Base-by-base conservation (phyloP, 2,888 invertebrate species). In the Andrena chrysosceles region DNA sequence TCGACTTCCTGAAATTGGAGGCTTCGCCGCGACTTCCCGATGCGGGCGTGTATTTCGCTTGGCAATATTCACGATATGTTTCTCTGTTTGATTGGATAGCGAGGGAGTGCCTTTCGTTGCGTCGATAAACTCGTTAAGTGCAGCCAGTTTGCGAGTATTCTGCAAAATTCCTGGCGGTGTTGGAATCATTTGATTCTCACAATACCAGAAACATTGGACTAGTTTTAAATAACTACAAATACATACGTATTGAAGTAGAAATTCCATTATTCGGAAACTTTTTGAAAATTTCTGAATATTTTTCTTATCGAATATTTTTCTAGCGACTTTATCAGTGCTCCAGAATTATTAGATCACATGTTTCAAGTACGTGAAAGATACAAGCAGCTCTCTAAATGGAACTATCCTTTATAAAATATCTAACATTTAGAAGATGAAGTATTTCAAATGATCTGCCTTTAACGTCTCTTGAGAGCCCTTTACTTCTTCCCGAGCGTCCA, bases 1-100 rank as follows among this genome's bases (percentile, higher is more conserved):
- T 72, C 82, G 73, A 74, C 79, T 80, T 70, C 82, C 56, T 66
- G 74, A 73, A 82, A 85, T 79, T 80, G 79, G 69, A 70, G 75
- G 69, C 72, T 70, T 54, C 68, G 60, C 68, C 54, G 63, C 63
- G 42, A 48, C 72, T 71, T 72, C 60, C 26, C 60, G 48, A 59
- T 63, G 66, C 75, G 20, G 60, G 20, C 26, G 7, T 54, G 26
- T 49, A 52, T 23, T 49, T 56, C 62, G 29, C 60, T 31, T 62
- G 74, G 26, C 67, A 26, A 74, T 62, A 71, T 35, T 42, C 23
- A 10, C 66, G 60, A 49, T 69, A 64, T 20, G 49, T 13, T 56
- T 31, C 54, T 16, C 6, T 1, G 5, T 67, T 52, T 62, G 26
- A 63, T 62, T 62, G 52, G 56, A 71, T 67, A 56, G n/a, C 48